Evolutionary conservation across 1,140 invertebrate species (phyloP).

Genomic region (Drosophila dunni): DNA sequence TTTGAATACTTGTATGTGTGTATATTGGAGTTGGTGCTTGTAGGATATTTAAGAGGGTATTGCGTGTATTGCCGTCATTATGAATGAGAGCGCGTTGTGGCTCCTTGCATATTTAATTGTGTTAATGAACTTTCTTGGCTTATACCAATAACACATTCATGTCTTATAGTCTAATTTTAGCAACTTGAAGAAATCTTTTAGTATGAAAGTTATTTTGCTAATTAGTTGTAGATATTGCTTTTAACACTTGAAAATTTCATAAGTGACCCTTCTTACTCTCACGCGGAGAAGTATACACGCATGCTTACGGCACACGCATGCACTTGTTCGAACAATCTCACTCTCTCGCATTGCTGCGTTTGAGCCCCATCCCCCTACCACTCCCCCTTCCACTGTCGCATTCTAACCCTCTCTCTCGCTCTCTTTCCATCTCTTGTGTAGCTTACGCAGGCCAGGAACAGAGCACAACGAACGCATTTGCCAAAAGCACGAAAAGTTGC

Average conservation of each 20-base stretch:
- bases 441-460: slow-evolving; percentile 38
- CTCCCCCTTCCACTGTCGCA: slow-evolving; percentile 17
- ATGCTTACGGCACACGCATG: slow-evolving; percentile 34
- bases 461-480: slow-evolving; percentile 61
- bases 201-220: slow-evolving; percentile 28
- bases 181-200: slow-evolving; percentile 13
- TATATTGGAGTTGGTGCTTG: slow-evolving; percentile 14
- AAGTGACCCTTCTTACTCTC: slow-evolving; percentile 44
- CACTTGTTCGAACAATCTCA: slow-evolving; percentile 60
- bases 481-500: slow-evolving; percentile 72
- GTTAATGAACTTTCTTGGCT: slow-evolving; percentile 69
- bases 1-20: not conserved
- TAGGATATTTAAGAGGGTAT: slow-evolving; percentile 1
- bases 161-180: not conserved
- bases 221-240: slow-evolving; percentile 56
- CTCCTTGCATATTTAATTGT: slow-evolving; percentile 50
- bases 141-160: slow-evolving; percentile 6
- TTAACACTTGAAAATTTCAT: slow-evolving; percentile 58
- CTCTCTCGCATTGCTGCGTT: slow-evolving; percentile 9
- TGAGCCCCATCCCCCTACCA: slow-evolving; percentile 7
- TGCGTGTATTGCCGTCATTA: slow-evolving; percentile 47
- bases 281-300: not conserved
- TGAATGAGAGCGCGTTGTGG: slow-evolving; percentile 61
- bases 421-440: slow-evolving; percentile 19
- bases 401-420: slow-evolving; percentile 41